Evolutionary conservation across 2,888 invertebrate genomes (phyloP).

Genomic region (Hypomecis atomaria): DNA sequence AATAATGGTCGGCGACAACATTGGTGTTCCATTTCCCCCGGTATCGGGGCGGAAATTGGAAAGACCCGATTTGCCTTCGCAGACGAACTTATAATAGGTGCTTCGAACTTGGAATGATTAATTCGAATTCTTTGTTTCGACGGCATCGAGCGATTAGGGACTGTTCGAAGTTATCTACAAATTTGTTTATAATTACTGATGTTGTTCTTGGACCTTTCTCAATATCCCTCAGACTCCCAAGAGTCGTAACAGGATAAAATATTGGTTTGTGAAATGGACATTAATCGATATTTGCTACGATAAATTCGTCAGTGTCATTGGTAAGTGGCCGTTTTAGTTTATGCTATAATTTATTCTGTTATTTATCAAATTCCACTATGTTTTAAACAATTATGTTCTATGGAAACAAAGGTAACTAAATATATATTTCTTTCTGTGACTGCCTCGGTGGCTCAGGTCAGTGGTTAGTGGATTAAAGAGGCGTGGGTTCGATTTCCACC

Average conservation of each 20-base stretch:
- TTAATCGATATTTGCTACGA: not conserved
- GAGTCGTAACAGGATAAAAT: not conserved
- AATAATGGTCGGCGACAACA: constrained; percentile 32
- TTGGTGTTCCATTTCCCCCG: constrained; percentile 48
- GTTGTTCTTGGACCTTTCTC: constrained; percentile 3
- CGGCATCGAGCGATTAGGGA: constrained; percentile 29
- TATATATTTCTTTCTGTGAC: too few relatives aligned
- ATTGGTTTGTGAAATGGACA: not conserved
- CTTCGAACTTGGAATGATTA: constrained; percentile 45
- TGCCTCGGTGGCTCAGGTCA: too few relatives aligned
- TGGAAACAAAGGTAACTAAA: too few relatives aligned
- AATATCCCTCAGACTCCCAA: not conserved
- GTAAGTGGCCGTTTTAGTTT: too few relatives aligned
- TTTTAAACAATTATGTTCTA: too few relatives aligned
- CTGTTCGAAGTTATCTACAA: constrained; percentile 26
- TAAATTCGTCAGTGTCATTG: too few relatives aligned
- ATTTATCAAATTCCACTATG: too few relatives aligned
- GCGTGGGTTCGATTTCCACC: too few relatives aligned
- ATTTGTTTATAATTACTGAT: constrained; percentile 23
- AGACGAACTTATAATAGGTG: constrained; percentile 50
- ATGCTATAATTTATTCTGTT: too few relatives aligned
- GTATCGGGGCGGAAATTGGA: constrained; percentile 53
- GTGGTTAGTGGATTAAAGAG: too few relatives aligned
- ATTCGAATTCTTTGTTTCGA: constrained; percentile 41
- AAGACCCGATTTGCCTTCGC: constrained; percentile 44